These are phyloP conservation scores for Heterocephalus glaber DNA, from an alignment of 2,113 vertebrate genomes.

Conservation along the genomic window DNA sequence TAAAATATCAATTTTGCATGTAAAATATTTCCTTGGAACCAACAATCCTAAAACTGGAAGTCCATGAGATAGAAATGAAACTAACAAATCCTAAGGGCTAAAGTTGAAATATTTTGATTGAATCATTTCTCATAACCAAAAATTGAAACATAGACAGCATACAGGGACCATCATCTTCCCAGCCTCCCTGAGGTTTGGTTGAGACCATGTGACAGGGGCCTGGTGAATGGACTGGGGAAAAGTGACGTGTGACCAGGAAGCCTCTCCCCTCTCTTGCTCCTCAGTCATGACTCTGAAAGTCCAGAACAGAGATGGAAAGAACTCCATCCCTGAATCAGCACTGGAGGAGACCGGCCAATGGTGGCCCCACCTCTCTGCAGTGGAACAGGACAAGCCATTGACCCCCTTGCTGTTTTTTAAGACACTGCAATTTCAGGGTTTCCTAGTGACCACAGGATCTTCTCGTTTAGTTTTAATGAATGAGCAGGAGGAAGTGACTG, in stretches of 20 bases:
- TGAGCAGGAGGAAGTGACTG: not conserved
- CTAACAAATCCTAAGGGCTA: not conserved
- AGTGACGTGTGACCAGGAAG: not conserved
- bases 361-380: not conserved
- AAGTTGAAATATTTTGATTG: not conserved
- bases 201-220: not conserved
- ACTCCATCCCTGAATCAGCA: not conserved
- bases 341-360: not conserved
- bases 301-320: not conserved
- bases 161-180: not conserved
- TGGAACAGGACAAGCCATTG: not conserved
- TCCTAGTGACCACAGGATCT: not conserved
- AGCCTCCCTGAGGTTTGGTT: not conserved
- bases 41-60: not conserved
- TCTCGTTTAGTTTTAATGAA: not conserved
- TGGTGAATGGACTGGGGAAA: not conserved
- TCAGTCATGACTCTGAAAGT: accelerated
- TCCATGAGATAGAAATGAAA: not conserved
- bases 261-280: not conserved
- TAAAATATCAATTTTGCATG: not conserved
- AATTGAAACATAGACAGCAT: not conserved
- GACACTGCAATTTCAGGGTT: not conserved
- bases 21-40: not conserved
- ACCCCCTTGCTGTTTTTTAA: not conserved
- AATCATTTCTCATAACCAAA: not conserved